phyloP scores from a whole-genome alignment of 2,797 vertebrate species.

The Masticophis lateralis region DNA sequence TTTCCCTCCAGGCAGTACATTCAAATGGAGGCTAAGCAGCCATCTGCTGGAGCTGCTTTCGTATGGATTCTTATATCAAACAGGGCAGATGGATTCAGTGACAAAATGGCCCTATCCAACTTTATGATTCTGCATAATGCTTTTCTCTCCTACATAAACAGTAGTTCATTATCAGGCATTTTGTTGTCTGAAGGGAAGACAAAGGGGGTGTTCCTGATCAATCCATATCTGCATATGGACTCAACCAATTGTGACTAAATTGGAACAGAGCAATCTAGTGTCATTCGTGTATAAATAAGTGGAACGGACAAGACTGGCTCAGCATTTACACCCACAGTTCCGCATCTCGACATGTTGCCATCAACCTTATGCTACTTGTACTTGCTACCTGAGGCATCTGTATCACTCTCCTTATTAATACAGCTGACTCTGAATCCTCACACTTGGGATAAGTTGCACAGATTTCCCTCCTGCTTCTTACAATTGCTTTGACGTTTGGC shows the following conservation, averaged over 20 bases:
- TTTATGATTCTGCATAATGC: not conserved
- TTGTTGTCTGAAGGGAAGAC: not conserved
- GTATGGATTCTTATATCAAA: not conserved
- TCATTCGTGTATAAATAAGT: not conserved
- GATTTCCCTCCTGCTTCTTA: conserved; percentile 41
- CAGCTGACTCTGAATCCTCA: not conserved
- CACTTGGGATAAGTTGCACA: conserved; percentile 28
- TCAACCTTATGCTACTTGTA: not conserved
- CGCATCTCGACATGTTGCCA: not conserved
- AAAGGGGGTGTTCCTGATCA: not conserved
- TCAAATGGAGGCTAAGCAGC: not conserved
- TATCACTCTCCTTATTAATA: not conserved
- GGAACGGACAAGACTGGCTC: not conserved
- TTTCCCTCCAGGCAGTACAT: not conserved
- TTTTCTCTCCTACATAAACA: not conserved
- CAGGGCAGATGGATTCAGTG: not conserved
- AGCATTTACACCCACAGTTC: not conserved
- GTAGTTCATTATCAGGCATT: not conserved
- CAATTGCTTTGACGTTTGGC: not conserved
- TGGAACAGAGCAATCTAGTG: not conserved
- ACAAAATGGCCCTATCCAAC: not conserved
- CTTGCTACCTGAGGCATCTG: no score
- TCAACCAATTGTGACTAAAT: not conserved
- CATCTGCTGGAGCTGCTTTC: not conserved
- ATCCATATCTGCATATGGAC: not conserved